These are phyloP conservation scores for Yoshiicerus persimilis DNA, from an alignment of 1,140 invertebrate species.

Conservation along the genomic window DNA sequence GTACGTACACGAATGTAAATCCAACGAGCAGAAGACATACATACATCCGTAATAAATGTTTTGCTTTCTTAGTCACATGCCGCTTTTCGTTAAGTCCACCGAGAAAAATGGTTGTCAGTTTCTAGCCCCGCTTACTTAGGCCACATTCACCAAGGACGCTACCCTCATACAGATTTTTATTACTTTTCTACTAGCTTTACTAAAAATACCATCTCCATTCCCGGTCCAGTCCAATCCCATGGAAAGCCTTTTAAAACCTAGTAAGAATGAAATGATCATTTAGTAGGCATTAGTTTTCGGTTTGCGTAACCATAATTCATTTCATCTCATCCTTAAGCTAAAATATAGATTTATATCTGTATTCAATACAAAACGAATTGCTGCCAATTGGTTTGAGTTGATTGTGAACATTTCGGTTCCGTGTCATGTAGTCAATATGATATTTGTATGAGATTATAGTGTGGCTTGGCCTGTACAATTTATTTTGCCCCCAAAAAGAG, in stretches of 20 bases:
- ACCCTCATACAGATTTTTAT: background rate
- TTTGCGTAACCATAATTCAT: background rate
- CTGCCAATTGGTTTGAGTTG: background rate
- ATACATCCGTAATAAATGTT: background rate
- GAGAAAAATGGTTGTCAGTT: background rate
- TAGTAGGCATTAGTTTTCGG: background rate
- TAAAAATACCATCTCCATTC: background rate
- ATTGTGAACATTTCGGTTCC: background rate
- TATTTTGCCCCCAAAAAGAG: constrained; percentile 31
- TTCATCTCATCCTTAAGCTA: background rate
- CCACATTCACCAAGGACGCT: background rate
- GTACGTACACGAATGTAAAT: background rate
- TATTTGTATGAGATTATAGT: background rate
- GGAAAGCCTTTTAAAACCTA: no score
- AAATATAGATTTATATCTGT: background rate
- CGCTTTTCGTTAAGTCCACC: background rate
- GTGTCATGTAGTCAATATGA: background rate
- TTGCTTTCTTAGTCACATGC: background rate
- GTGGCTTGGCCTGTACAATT: background rate
- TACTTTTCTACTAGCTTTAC: background rate
- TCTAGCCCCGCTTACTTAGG: background rate
- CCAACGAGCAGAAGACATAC: constrained; percentile 9
- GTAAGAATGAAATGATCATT: no score
- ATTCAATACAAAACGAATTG: background rate
- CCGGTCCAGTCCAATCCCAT: no score